Percentiles rank a stretch among this genome's conserved stretches.
Conservation (phyloP, 2,113 vertebrate genomes). For the Nibea albiflora region DNA sequence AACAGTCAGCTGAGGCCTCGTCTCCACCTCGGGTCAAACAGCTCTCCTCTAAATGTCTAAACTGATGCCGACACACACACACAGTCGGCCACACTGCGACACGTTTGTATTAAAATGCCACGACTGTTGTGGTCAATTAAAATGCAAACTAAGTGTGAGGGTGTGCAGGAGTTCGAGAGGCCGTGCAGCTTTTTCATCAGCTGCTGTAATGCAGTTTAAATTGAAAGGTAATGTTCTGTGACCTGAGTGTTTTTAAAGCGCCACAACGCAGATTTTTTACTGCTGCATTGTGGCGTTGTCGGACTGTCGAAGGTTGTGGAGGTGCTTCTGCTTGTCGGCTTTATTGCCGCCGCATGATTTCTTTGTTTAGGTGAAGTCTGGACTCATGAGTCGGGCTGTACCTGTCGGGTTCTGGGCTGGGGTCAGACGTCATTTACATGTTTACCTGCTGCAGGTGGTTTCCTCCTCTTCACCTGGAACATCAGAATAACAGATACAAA, state of each 20-base stretch:
- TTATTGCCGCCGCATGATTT: background rate
- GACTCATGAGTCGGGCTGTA: rapidly evolving
- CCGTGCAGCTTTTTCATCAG: conserved; percentile 30
- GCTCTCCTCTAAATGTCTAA: background rate
- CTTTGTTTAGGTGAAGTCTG: no score
- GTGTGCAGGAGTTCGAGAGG: background rate
- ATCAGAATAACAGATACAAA: background rate
- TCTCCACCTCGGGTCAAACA: no score
- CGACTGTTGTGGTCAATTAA: background rate
- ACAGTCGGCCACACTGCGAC: no score
- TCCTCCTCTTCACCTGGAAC: background rate
- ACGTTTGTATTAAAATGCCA: background rate
- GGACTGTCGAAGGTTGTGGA: background rate
- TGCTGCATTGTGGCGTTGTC: background rate
- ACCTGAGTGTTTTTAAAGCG: conserved; percentile 13
- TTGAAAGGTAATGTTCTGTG: conserved; percentile 36
- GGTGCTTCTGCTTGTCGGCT: background rate
- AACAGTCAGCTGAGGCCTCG: no score
- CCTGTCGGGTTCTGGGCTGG: no score
- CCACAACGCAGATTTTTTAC: background rate
- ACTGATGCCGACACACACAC: background rate
- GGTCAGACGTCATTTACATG: background rate
- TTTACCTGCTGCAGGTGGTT: background rate
- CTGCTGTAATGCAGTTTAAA: conserved; percentile 27
- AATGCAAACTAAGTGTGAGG: background rate